Evolutionary conservation across 2,888 invertebrate genomes (phyloP).

Genomic region (Drosophila robusta): DNA sequence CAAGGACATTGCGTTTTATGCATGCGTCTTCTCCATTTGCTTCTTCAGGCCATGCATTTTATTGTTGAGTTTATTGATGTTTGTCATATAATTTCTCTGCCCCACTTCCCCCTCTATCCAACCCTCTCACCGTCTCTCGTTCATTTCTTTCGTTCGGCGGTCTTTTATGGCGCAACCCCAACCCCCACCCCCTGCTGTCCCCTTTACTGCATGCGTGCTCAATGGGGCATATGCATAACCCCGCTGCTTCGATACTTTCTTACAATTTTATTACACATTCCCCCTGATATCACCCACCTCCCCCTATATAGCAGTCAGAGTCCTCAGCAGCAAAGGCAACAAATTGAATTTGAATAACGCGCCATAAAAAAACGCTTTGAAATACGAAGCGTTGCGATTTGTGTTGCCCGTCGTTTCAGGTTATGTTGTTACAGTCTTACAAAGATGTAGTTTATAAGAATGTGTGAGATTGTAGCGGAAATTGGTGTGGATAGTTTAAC

Average conservation of each 20-base stretch:
- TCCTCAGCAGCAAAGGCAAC: conserved; percentile 28
- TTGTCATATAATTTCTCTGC: conserved; percentile 57
- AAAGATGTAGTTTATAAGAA: conserved; percentile 12
- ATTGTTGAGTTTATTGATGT: conserved; percentile 72
- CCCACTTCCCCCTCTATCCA: neutral
- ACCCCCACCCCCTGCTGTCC: neutral
- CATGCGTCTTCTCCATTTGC: conserved; percentile 23
- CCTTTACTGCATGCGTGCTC: conserved; percentile 34
- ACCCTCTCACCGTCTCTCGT: neutral
- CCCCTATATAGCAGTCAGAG: neutral
- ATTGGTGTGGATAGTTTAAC: neutral
- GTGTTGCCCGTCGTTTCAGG: conserved; percentile 6
- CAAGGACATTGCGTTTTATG: conserved; percentile 64
- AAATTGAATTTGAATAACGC: conserved; percentile 60
- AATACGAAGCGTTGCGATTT: conserved; percentile 33
- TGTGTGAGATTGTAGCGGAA: neutral
- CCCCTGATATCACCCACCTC: neutral
- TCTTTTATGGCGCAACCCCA: conserved; percentile 38
- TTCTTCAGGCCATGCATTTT: conserved; percentile 48
- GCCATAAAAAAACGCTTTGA: conserved; percentile 51
- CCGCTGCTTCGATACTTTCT: conserved; percentile 47
- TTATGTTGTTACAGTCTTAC: conserved; percentile 10
- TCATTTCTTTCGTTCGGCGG: conserved; percentile 12
- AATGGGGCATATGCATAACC: conserved; percentile 53
- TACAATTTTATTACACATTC: conserved; percentile 34